phyloP scores from a whole-genome alignment of 2,113 vertebrate species.

The Lophura nycthemera region DNA sequence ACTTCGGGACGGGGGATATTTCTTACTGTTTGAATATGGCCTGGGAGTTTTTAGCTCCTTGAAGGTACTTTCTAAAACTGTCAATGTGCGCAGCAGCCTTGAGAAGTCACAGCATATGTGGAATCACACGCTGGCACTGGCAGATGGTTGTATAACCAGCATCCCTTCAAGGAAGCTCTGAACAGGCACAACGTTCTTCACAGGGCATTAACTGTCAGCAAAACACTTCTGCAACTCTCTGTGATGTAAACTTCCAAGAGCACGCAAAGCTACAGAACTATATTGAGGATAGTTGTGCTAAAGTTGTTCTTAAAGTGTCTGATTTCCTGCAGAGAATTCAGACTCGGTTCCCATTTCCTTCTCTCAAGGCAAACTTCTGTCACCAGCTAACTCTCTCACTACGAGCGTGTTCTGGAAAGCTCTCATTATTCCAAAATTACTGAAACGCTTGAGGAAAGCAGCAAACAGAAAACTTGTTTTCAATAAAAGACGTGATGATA shows the following conservation, averaged over 20 bases:
- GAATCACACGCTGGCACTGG: neutral
- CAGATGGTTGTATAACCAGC: neutral
- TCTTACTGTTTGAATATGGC: neutral
- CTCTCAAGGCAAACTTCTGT: neutral
- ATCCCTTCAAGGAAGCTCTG: neutral
- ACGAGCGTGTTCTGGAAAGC: neutral
- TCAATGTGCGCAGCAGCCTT: neutral
- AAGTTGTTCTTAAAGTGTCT: neutral
- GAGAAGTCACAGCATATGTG: accelerated
- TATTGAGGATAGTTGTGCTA: neutral
- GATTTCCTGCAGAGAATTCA: constrained; percentile 26
- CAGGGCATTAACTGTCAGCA: neutral
- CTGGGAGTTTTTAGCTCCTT: neutral
- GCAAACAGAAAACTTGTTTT: neutral
- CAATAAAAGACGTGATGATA: neutral
- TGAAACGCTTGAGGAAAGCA: neutral
- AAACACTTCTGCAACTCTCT: neutral
- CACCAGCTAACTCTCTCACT: constrained; percentile 4
- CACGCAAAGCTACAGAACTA: neutral
- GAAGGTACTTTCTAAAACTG: neutral
- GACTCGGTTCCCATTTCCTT: constrained; percentile 35
- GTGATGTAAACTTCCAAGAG: accelerated
- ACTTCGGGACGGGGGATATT: neutral
- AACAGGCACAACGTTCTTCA: neutral
- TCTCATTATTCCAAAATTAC: neutral